These are phyloP conservation scores for Zophobas atratus DNA, from an alignment of 1,140 invertebrate species.

Conservation along the genomic window DNA sequence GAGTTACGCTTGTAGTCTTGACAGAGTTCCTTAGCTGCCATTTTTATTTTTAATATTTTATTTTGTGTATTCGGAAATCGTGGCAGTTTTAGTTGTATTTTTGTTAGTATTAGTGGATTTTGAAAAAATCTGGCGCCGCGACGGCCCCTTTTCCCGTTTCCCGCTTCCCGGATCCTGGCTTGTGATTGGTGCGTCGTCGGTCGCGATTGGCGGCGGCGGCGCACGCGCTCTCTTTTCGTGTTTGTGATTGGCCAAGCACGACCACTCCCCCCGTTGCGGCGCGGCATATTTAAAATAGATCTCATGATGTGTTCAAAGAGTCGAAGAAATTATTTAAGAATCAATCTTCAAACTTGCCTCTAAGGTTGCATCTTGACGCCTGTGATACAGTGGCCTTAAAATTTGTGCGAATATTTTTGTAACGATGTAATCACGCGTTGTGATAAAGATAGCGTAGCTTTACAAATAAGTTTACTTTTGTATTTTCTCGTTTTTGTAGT, in stretches of 20 bases:
- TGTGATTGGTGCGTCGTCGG: too few relatives aligned
- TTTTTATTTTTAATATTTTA: slow-evolving; percentile 27
- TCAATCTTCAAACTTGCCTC: slow-evolving; percentile 17
- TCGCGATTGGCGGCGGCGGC: too few relatives aligned
- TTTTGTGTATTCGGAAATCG: not conserved
- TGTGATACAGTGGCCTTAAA: slow-evolving; percentile 44
- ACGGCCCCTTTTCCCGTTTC: too few relatives aligned
- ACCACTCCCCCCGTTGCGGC: not conserved
- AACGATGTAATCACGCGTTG: slow-evolving; percentile 22
- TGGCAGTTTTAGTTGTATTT: not conserved
- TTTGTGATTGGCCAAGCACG: too few relatives aligned
- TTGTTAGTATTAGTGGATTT: slow-evolving; percentile 2
- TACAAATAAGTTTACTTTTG: slow-evolving; percentile 10
- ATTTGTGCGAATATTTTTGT: slow-evolving; percentile 38
- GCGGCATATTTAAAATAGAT: slow-evolving; percentile 9
- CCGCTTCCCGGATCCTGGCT: too few relatives aligned
- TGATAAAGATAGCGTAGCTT: slow-evolving; percentile 28
- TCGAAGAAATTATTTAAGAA: not conserved
- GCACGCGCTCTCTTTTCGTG: too few relatives aligned
- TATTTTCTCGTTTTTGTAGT: slow-evolving; percentile 22
- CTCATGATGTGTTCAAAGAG: slow-evolving; percentile 29
- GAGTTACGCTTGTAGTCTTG: slow-evolving; percentile 16
- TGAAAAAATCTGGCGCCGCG: too few relatives aligned
- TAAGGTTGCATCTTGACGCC: slow-evolving; percentile 26
- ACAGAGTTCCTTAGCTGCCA: slow-evolving; percentile 37